Percentiles rank a stretch among this genome's conserved stretches.
Evolutionary conservation across 2,797 vertebrate species (phyloP).

Genomic region (Smutsia temminckii): DNA sequence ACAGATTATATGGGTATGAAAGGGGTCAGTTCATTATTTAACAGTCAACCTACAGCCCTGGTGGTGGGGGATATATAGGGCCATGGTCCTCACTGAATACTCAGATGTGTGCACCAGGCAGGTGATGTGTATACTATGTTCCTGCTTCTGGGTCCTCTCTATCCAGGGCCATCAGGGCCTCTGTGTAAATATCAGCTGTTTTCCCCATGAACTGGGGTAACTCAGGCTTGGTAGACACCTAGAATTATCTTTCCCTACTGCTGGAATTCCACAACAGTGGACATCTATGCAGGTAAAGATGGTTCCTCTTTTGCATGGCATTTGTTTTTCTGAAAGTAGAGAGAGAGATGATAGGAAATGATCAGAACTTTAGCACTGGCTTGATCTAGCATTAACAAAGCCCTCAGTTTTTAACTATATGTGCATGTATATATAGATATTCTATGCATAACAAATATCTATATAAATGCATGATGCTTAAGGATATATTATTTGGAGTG

Average conservation of each 20-base stretch:
- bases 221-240: background rate
- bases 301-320: background rate
- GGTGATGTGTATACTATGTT: accelerated
- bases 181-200: background rate
- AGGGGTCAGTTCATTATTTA: background rate
- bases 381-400: background rate
- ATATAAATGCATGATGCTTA: background rate
- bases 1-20: accelerated
- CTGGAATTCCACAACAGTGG: background rate
- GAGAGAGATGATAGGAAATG: background rate
- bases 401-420: background rate
- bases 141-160: background rate
- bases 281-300: background rate
- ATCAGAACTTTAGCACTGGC: background rate
- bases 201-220: background rate
- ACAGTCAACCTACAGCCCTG: accelerated
- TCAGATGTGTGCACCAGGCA: background rate
- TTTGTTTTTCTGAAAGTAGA: background rate
- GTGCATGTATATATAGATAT: background rate
- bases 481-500: background rate
- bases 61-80: background rate
- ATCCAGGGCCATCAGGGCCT: accelerated
- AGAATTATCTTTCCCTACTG: background rate
- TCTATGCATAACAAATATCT: background rate
- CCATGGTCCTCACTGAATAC: background rate